Evolutionary conservation across 1,140 invertebrate species (phyloP).

Genomic region (Hylaeus volcanicus): DNA sequence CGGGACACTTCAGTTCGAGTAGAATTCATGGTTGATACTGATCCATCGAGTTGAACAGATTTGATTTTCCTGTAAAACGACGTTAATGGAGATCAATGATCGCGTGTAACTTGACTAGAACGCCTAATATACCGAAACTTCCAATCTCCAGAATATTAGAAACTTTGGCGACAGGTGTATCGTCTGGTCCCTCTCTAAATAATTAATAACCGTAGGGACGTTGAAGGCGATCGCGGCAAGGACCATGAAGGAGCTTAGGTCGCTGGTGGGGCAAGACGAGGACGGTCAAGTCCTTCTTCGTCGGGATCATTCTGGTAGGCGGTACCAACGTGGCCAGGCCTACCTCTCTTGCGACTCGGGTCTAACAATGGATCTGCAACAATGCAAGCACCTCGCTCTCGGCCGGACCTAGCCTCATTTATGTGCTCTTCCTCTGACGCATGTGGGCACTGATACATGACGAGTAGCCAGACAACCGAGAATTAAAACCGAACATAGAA

Average conservation of each 20-base stretch:
- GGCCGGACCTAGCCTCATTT: constrained; percentile 46
- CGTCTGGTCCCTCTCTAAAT: neutral
- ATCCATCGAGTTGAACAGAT: no score
- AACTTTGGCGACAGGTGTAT: neutral
- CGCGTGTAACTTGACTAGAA: no score
- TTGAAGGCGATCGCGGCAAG: constrained; percentile 2
- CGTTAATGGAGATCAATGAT: no score
- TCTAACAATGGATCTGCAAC: constrained; percentile 67
- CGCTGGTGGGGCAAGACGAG: constrained; percentile 52
- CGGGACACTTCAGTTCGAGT: no score
- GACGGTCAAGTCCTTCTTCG: constrained; percentile 57
- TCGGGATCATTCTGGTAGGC: constrained; percentile 69
- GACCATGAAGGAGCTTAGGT: constrained; percentile 15
- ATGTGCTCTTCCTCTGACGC: constrained; percentile 47
- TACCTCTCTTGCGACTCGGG: constrained; percentile 60
- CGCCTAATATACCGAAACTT: no score
- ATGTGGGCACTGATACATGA: constrained; percentile 60
- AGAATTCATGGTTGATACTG: no score
- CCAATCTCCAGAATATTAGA: neutral
- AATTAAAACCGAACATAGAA: constrained; percentile 54
- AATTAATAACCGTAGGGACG: neutral
- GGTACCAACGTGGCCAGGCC: constrained; percentile 69
- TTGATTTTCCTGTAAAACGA: no score
- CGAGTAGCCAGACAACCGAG: constrained; percentile 34
- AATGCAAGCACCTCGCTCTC: constrained; percentile 60